Evolutionary conservation across 1,140 invertebrate genomes (phyloP), one percentile per base, ranked within the genome.

Genomic region (Helicoverpa armigera): DNA sequence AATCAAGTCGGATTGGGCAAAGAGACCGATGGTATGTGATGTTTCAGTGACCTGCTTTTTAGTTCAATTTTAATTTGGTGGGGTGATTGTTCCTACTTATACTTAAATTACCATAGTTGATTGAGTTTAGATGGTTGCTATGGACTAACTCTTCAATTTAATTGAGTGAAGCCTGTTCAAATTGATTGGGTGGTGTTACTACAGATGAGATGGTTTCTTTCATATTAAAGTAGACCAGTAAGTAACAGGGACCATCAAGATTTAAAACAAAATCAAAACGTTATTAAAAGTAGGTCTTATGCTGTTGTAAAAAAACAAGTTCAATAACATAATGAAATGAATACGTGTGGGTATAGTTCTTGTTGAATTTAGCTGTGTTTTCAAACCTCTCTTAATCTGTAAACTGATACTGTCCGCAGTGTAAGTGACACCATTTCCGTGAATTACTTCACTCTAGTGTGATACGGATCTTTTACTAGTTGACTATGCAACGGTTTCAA

Each of bases 1-100:
- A 83, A 85, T 85, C 69, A 72, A 79, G 18, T 58, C 43, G 77
- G 78, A 86, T 86, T 83, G 76, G 31, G 79, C 78, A 86, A 86
- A 84, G 80, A 79, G 50, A 65, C 81, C 83, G 83, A 82, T 74
- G 13, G 4, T 29, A 60, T 67, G 53, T 23, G 69, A 35, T 76
- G 79, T 75, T 70, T 31, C 48, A 53, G 4, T 77, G 75, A 67
- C 75, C 60, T 77, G 14, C 23, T 31, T 77, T 67, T 60, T 14
- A 13, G 18, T 56, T 58, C 23, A 43, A 7, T 43, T 9, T 54
- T 67, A 35, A 48, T 67, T 43, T 50, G 48, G 10, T 67, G 48
- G 10, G 16, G n/a, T 67, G 5, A 67, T 67, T 16, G 12, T 10
- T 7, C 61, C 35, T 35, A 35, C 31, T 4, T 35, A 35, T 7